These are phyloP conservation scores for Trinorchestia longiramus DNA, from an alignment of 1,140 invertebrate species.

Conservation along the genomic window DNA sequence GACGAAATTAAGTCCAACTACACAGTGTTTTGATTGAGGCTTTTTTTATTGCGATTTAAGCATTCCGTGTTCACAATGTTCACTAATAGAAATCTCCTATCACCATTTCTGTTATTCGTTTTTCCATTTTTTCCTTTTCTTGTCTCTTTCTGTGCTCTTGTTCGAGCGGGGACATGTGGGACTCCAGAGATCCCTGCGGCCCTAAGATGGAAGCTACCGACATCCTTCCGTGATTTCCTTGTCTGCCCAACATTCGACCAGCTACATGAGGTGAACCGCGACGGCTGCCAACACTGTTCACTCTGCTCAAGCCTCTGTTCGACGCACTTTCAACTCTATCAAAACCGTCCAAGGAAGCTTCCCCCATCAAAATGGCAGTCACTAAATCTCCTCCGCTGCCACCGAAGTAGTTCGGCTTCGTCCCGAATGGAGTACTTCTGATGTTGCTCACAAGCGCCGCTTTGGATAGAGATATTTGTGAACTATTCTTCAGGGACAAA, in stretches of 20 bases:
- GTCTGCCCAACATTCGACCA: background rate
- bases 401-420: background rate
- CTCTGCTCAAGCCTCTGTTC: constrained; percentile 17
- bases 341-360: background rate
- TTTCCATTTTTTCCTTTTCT: constrained; percentile 45
- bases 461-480: background rate
- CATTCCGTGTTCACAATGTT: background rate
- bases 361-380: constrained; percentile 24
- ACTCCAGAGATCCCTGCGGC: background rate
- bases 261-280: background rate
- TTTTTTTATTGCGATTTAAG: background rate
- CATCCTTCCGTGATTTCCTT: background rate
- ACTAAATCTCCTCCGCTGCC: constrained; percentile 40
- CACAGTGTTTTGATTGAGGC: background rate
- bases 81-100: constrained; percentile 31
- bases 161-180: background rate
- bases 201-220: constrained; percentile 13
- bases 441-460: background rate
- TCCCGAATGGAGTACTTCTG: background rate
- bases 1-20: background rate
- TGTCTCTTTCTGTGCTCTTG: constrained; percentile 30
- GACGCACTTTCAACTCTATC: constrained; percentile 1
- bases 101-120: constrained; percentile 41
- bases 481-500: background rate
- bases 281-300: constrained; percentile 21